Conservation (phyloP, 2,797 vertebrate genomes). For the Margarornis squamiger region DNA sequence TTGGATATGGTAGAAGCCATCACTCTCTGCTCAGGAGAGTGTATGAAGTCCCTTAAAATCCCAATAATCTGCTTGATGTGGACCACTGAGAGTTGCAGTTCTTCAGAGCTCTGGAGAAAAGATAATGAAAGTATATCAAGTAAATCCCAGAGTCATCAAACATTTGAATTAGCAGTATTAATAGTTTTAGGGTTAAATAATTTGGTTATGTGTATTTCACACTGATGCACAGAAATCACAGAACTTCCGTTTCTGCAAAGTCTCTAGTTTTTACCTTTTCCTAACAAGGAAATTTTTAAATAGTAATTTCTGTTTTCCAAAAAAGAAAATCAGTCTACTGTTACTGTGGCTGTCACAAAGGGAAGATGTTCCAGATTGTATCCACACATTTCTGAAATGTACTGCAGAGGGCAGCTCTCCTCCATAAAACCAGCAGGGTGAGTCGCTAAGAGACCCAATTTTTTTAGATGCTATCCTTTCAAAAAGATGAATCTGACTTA, state of each 20-base stretch:
- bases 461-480: background rate
- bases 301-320: background rate
- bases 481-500: background rate
- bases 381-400: background rate
- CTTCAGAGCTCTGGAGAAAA: conserved; percentile 84
- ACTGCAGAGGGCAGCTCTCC: conserved; percentile 43
- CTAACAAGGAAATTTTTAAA: background rate
- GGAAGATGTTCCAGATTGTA: background rate
- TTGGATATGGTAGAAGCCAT: conserved; percentile 95
- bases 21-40: conserved; percentile 88
- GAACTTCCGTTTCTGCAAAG: background rate
- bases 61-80: conserved; percentile 96
- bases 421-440: background rate
- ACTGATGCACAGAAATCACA: background rate
- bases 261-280: background rate
- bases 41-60: conserved; percentile 94
- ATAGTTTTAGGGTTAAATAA: background rate
- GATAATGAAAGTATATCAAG: background rate
- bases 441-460: rapidly evolving
- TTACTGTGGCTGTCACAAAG: background rate
- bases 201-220: background rate
- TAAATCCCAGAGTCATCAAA: background rate
- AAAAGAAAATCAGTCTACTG: background rate
- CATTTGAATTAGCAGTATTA: background rate
- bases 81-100: conserved; percentile 86